Base-by-base conservation (phyloP, 1,140 invertebrate species). In the Bombus soroeensis region DNA sequence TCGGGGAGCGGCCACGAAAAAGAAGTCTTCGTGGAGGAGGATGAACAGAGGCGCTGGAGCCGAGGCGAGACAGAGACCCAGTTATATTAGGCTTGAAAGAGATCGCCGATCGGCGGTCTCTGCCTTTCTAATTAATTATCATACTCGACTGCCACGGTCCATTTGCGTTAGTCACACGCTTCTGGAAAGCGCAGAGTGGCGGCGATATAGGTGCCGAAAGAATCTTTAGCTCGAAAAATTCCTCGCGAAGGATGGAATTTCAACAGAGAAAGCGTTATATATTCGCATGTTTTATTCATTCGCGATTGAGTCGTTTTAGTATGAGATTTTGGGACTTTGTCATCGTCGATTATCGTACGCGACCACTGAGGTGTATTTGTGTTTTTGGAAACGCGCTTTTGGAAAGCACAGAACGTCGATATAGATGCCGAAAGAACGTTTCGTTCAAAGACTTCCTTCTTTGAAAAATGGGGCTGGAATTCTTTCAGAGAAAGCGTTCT, bases 101-200 rank as follows among this genome's bases (percentile, higher is more conserved):
- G 18, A 53, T 53, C 47, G 47, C 47, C 25, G 22, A 12, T 18
- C 6, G 53, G 39, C 74, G 80, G 62, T 47, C 62, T 28, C 71
- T 57, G 25, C 73, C 81, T 91, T 87, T 86, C 85, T 39, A 87
- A 86, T 90, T 86, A 86, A 91, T 91, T 89, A 89, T 39, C 83
- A 89, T 90, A 89, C 64, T 43, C 34, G 68, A 84, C 68, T 68
- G 34, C 43, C 39, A 77, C 64, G 68, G 37, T 81, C 76, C 88
- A 43, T 83, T 81, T 57, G 71, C 47, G 70, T 90, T 85, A 89
- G 66, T 89, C 82, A 87, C 57, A 37, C 75, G 62, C 64, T 34
- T 13, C 13, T 62, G 81, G 75, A 81, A 71, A 66, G 37, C 34
- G 18, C 43, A 34, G 15, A 64, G 22, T 3, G 6, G 1, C 47